phyloP scores from a whole-genome alignment of 2,888 invertebrate genomes.

The Steromphala cineraria region DNA sequence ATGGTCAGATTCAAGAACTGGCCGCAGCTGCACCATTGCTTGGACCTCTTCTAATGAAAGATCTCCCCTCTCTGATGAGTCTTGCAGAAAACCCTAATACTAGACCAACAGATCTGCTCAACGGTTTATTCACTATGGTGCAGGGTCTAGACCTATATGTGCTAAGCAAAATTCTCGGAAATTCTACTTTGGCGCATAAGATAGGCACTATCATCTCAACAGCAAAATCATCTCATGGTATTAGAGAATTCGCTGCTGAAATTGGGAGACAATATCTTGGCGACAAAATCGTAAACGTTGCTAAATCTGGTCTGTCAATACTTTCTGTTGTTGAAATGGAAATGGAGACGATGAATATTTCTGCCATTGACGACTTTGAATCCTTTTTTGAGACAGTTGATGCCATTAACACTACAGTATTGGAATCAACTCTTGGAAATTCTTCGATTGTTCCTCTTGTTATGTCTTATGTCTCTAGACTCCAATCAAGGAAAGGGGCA shows the following conservation, averaged over 20 bases:
- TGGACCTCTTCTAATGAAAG: too few species aligned
- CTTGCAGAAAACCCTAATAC: neutral
- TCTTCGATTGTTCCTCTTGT: neutral
- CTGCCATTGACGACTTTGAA: neutral
- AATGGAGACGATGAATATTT: neutral
- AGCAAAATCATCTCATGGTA: neutral
- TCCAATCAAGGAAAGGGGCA: neutral
- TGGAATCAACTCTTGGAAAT: neutral
- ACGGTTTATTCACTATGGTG: neutral
- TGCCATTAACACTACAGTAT: neutral
- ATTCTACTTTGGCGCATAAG: neutral
- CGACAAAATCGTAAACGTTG: neutral
- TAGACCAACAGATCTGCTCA: too few species aligned
- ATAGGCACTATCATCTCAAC: neutral
- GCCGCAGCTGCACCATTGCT: neutral
- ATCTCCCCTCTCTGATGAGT: too few species aligned
- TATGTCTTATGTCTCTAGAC: neutral
- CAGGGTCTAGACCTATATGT: neutral
- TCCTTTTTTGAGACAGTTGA: neutral
- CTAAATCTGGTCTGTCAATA: neutral
- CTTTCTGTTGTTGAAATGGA: neutral
- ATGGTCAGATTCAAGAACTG: neutral
- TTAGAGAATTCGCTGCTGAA: neutral
- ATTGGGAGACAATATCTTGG: neutral
- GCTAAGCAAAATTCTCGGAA: neutral